These are phyloP conservation scores for Triops longicaudatus DNA, from an alignment of 1,140 invertebrate genomes.

Conservation along the genomic window DNA sequence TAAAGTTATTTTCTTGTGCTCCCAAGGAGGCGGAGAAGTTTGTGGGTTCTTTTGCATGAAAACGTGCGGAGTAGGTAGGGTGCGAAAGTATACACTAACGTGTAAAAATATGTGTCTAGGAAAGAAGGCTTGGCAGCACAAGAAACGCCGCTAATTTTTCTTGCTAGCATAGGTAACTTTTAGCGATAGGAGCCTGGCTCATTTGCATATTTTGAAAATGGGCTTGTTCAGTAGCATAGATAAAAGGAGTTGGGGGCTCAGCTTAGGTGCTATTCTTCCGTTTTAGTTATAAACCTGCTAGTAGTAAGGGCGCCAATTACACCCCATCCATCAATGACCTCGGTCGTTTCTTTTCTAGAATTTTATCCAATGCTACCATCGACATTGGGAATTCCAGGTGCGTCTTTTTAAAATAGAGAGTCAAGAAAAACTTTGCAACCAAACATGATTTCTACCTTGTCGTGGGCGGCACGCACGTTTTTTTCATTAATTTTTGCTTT, in stretches of 20 bases:
- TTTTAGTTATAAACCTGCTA: background rate
- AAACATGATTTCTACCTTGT: too few species aligned
- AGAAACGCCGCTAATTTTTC: conserved; percentile 8
- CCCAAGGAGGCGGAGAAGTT: background rate
- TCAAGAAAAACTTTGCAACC: background rate
- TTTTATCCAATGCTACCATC: conserved; percentile 11
- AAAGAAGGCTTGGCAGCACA: background rate
- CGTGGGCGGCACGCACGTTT: too few species aligned
- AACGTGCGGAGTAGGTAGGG: conserved; percentile 3
- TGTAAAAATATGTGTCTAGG: background rate
- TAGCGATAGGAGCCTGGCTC: background rate
- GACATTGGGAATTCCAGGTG: background rate
- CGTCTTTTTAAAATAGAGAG: background rate
- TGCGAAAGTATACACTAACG: background rate
- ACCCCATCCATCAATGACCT: conserved; percentile 13
- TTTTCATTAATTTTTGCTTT: too few species aligned
- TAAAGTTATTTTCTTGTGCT: too few species aligned
- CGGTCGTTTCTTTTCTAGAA: background rate
- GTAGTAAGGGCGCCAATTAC: background rate
- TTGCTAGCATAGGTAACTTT: background rate
- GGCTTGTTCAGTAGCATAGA: conserved; percentile 14
- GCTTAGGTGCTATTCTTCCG: background rate
- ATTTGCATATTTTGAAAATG: background rate
- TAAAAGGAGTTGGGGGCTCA: background rate
- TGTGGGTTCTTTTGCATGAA: conserved; percentile 8